phyloP scores from a whole-genome alignment of 2,888 invertebrate genomes.

The Aphodius granarius region DNA sequence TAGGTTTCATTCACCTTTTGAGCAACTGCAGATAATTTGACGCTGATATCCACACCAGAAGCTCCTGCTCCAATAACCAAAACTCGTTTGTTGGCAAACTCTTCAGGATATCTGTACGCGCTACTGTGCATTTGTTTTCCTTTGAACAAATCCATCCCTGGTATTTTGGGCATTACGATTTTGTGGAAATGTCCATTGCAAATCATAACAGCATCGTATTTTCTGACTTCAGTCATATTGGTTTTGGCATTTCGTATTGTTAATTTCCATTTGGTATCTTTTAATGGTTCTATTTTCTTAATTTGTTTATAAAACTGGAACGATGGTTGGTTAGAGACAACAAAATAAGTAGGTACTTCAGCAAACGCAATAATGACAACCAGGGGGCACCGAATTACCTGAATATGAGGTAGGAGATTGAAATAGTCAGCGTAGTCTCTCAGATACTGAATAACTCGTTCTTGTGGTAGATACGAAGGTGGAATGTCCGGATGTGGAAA shows the following conservation, averaged over 20 bases:
- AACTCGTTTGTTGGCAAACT: slow-evolving; percentile 68
- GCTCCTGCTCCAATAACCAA: slow-evolving; percentile 86
- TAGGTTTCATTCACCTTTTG: slow-evolving; percentile 49
- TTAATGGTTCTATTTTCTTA: slow-evolving; percentile 58
- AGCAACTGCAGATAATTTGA: slow-evolving; percentile 68
- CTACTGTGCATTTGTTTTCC: slow-evolving; percentile 74
- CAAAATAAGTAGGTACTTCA: no score
- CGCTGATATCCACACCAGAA: slow-evolving; percentile 79
- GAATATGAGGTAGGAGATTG: slow-evolving; percentile 65
- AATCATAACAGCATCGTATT: slow-evolving; percentile 77
- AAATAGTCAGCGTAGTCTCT: slow-evolving; percentile 72
- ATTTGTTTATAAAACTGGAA: slow-evolving; percentile 44
- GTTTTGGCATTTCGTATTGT: slow-evolving; percentile 59
- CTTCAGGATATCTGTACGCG: slow-evolving; percentile 75
- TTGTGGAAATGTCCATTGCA: slow-evolving; percentile 88
- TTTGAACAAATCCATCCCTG: slow-evolving; percentile 66
- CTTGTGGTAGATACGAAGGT: slow-evolving; percentile 73
- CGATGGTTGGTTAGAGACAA: not conserved
- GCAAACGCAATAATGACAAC: no score
- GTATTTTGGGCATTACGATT: slow-evolving; percentile 70
- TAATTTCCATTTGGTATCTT: slow-evolving; percentile 62
- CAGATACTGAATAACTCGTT: slow-evolving; percentile 73
- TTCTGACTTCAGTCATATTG: slow-evolving; percentile 54
- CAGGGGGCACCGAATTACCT: slow-evolving; percentile 57
- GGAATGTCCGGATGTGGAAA: slow-evolving; percentile 74